Conservation (phyloP, 2,113 vertebrate genomes). For the Misgurnus anguillicaudatus region DNA sequence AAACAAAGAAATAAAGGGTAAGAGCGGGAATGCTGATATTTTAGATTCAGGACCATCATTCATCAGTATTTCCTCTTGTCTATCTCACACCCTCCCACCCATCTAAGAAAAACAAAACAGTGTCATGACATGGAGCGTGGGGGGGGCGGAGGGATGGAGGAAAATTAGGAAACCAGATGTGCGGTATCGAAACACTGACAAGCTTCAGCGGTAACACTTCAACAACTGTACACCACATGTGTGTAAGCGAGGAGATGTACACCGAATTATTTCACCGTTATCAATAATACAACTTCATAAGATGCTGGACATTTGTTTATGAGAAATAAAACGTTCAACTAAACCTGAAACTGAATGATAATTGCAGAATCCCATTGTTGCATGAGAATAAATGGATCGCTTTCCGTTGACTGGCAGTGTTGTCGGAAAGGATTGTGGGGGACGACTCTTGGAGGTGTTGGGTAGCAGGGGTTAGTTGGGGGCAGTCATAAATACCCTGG, state of each 20-base stretch:
- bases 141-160: constrained; percentile 52
- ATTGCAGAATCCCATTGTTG: background rate
- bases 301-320: too few species aligned
- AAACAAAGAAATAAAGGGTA: constrained; percentile 46
- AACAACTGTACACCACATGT: constrained; percentile 70
- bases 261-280: background rate
- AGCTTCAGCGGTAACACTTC: constrained; percentile 71
- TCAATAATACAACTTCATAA: too few species aligned
- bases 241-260: constrained; percentile 38
- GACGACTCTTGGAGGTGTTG: constrained; percentile 48
- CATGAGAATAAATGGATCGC: constrained; percentile 60
- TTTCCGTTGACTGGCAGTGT: constrained; percentile 59
- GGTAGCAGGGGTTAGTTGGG: constrained; percentile 36
- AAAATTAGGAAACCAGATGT: constrained; percentile 84
- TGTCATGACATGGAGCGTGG: constrained; percentile 71
- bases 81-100: constrained; percentile 47
- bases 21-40: constrained; percentile 67
- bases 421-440: constrained; percentile 39
- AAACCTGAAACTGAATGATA: too few species aligned
- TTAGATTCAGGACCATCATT: constrained; percentile 75
- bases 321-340: too few species aligned
- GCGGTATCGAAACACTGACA: constrained; percentile 79
- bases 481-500: constrained; percentile 77
- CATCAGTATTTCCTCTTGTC: constrained; percentile 70
- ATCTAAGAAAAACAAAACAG: constrained; percentile 78